phyloP scores from a whole-genome alignment of 2,797 vertebrate species.

The Onychomys torridus region DNA sequence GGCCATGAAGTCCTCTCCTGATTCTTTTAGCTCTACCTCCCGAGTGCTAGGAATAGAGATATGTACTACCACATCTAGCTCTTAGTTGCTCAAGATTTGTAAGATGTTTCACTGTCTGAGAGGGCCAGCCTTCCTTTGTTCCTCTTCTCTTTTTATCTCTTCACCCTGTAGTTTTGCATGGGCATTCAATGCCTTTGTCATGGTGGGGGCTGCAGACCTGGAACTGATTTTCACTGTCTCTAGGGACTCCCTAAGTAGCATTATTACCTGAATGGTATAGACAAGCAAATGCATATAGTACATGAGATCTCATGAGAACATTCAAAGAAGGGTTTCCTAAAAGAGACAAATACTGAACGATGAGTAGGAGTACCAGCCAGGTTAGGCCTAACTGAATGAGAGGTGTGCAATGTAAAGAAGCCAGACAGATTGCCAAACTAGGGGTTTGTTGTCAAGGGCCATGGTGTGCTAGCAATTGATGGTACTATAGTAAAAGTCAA shows the following conservation, averaged over 20 bases:
- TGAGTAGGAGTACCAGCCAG: background rate
- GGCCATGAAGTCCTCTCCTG: background rate
- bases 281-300: background rate
- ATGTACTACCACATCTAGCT: background rate
- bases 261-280: background rate
- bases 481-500: background rate
- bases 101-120: background rate
- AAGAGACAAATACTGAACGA: background rate
- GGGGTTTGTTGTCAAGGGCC: background rate
- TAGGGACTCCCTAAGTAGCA: background rate
- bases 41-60: background rate
- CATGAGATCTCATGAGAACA: background rate
- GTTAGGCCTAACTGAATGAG: background rate
- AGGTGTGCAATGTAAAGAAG: background rate
- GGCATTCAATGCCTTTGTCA: background rate
- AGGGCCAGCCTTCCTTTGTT: background rate
- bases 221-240: background rate
- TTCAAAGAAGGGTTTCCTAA: background rate
- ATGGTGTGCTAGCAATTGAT: background rate
- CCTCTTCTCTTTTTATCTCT: background rate
- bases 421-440: background rate
- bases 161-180: background rate
- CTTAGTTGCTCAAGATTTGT: background rate
- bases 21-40: background rate
- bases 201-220: background rate